Evolutionary conservation across 2,797 vertebrate genomes (phyloP).

Genomic region (Sebastes trivittatus): DNA sequence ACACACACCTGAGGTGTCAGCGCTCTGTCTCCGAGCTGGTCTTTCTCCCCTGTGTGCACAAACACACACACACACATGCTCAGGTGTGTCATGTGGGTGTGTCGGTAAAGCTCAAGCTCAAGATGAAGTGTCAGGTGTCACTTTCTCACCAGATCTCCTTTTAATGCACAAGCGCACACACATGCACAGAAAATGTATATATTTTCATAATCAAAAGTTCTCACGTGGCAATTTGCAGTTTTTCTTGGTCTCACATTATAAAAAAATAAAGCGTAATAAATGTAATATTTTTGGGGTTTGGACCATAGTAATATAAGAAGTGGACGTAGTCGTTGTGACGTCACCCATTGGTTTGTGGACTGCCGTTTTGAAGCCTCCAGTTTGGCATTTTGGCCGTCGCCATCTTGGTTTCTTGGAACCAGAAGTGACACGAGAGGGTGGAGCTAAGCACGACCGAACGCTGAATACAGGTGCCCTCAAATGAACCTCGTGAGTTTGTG

Average conservation of each 20-base stretch:
- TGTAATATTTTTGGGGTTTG: neutral
- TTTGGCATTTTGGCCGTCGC: too few species aligned
- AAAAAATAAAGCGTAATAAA: neutral
- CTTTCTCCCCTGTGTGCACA: neutral
- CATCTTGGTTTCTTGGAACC: too few species aligned
- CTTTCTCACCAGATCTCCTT: conserved; percentile 69
- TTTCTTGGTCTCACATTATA: neutral
- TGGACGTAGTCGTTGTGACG: too few species aligned
- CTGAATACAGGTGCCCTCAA: too few species aligned
- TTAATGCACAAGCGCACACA: neutral
- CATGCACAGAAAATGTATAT: neutral
- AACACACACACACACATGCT: neutral
- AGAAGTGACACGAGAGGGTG: too few species aligned
- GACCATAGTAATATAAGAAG: too few species aligned
- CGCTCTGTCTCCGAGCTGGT: neutral
- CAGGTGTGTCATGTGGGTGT: conserved; percentile 8
- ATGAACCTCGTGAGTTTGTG: too few species aligned
- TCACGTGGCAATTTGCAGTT: neutral
- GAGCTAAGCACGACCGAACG: too few species aligned
- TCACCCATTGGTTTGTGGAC: too few species aligned
- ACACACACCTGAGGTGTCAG: conserved; percentile 52
- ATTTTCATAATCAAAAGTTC: too few species aligned
- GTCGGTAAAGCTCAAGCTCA: conserved; percentile 25
- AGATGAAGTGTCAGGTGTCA: conserved; percentile 70
- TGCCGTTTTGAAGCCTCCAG: too few species aligned